Evolutionary conservation across 2,888 invertebrate species (phyloP), one percentile per base, ranked within the genome.

Genomic region (Incurvaria masculella): DNA sequence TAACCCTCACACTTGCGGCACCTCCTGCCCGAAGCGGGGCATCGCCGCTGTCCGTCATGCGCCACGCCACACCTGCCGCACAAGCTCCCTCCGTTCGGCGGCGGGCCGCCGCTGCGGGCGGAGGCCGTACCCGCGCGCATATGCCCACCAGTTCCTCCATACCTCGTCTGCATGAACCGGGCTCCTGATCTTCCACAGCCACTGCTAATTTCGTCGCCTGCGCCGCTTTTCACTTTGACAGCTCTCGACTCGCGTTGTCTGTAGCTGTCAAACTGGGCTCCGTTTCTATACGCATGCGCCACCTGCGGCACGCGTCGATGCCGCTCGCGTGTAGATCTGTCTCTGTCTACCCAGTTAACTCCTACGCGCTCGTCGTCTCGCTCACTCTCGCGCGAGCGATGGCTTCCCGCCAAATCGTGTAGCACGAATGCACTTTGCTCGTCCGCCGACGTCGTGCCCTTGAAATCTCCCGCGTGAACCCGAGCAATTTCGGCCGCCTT

Each of bases 401-500:
- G 14, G 33, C 14, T 33, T 33, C 33, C 33, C 33, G 33, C 33
- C 33, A 33, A 33, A 8, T 33, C 33, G 4, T 33, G 33, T 14
- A 33, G 8, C 4, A 33, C 14, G 33, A 33, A 33, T 33, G 33
- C 33, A 33, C 33, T 33, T 6, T 33, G 33, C 33, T 33, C 33
- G 14, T n/a, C 33, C 33, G 33, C 33, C 10, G 2, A 3, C n/a
- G 33, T 26, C 11, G 51, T 51, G 14, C 21, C 19, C 41, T 52
- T 52, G 4, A 50, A 50, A 19, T 45, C 42, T n/a, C 18, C 19
- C 10, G 55, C 54, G 11, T 55, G 53, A 6, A 46, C 45, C 8
- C 48, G 46, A 14, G 54, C 53, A 18, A 52, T 48, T 27, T 54
- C 47, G 4, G 52, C 51, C 11, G 51, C 26, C 2, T 23, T 47